A percentile compares a stretch with the other conserved stretches of the same genome.
Conservation (phyloP, 2,888 invertebrate species). For the Camponotus fellah region DNA sequence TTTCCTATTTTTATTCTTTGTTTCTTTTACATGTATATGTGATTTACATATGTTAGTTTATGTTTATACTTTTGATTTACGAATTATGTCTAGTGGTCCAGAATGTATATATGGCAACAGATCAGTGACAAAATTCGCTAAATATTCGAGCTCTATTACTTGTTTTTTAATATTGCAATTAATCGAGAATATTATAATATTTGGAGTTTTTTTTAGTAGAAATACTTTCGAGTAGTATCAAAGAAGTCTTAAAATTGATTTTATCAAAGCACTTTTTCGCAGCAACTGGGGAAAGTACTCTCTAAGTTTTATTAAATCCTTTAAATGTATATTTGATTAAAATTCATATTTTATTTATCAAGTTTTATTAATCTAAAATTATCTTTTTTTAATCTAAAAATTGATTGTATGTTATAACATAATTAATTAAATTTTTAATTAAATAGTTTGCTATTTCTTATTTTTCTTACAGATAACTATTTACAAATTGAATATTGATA, state of each 20-base stretch:
- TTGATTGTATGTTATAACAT: neutral
- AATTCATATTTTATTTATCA: constrained; percentile 6
- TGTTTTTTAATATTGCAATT: neutral
- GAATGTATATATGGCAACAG: neutral
- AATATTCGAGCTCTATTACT: constrained; percentile 7
- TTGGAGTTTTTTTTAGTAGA: neutral
- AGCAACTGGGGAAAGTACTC: neutral
- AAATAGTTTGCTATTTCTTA: neutral
- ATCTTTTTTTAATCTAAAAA: constrained; percentile 14
- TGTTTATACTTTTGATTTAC: neutral
- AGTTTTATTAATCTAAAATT: constrained; percentile 20
- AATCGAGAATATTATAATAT: neutral
- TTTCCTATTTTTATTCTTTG: neutral
- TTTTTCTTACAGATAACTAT: neutral
- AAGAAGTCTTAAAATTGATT: neutral
- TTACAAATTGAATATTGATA: neutral
- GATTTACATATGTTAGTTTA: constrained; percentile 33
- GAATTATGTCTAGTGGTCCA: neutral
- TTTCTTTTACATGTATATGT: neutral
- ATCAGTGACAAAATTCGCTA: neutral
- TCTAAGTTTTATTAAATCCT: neutral
- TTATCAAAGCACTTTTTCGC: neutral
- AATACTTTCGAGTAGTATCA: neutral
- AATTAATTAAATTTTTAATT: neutral
- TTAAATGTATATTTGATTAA: neutral